Percentiles rank a stretch among this genome's conserved stretches.
Evolutionary conservation across 30 jellyfish, hydroid and myxozoan genomes (phyloP).

Genomic region (Mastigias papua): DNA sequence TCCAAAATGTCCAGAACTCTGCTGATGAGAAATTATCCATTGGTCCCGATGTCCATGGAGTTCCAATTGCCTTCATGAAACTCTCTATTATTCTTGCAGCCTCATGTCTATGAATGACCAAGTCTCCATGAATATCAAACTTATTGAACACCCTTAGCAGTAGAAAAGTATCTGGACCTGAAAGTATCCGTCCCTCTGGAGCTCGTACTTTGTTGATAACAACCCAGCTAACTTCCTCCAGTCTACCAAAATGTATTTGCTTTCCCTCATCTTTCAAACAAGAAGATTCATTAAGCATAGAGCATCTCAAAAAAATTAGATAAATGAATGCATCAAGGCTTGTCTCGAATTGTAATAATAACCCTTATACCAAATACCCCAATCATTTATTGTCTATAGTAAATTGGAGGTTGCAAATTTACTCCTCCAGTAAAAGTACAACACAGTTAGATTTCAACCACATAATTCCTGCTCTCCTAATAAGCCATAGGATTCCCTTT

Average conservation of each 20-base stretch:
- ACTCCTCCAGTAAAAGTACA: too few species aligned
- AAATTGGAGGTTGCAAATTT: too few species aligned
- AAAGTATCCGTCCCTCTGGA: slow-evolving; percentile 51
- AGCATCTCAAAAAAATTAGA: too few species aligned
- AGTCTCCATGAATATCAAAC: slow-evolving; percentile 73
- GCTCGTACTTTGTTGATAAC: slow-evolving; percentile 68
- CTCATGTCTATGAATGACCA: slow-evolving; percentile 87
- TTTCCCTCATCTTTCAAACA: slow-evolving; percentile 56
- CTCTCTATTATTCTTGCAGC: slow-evolving; percentile 59
- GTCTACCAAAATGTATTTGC: slow-evolving; percentile 41
- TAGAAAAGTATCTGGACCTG: slow-evolving; percentile 76
- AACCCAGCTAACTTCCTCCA: slow-evolving; percentile 89
- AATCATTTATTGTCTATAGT: too few species aligned
- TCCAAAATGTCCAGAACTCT: slow-evolving; percentile 86
- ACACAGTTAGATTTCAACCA: too few species aligned
- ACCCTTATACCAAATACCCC: too few species aligned
- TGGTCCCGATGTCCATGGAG: slow-evolving; percentile 96
- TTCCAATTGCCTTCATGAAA: slow-evolving; percentile 90
- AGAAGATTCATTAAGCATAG: background rate
- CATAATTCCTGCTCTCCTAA: too few species aligned
- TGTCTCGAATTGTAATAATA: too few species aligned
- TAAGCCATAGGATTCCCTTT: too few species aligned
- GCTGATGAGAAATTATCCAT: slow-evolving; percentile 69
- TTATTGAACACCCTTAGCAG: slow-evolving; percentile 86
- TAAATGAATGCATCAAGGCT: too few species aligned